Evolutionary conservation across 2,113 vertebrate genomes (phyloP).

Genomic region (Eupsittula cactorum): DNA sequence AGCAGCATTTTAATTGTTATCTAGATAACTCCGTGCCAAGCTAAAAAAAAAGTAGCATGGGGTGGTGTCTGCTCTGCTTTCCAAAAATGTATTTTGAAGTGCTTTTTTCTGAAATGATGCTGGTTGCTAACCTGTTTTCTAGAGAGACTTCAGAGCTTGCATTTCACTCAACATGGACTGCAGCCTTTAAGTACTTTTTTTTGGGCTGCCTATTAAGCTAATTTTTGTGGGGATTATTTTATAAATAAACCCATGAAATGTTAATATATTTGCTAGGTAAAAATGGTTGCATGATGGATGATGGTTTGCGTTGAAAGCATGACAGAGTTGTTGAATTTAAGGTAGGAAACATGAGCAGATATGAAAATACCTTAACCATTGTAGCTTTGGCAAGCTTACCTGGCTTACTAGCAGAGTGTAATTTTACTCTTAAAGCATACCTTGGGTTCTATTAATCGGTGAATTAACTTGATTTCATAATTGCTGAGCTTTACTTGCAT

Average conservation of each 20-base stretch:
- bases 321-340: not conserved
- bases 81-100: not conserved
- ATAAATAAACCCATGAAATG: slow-evolving; percentile 11
- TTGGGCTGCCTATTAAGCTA: not conserved
- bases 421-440: not conserved
- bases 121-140: not conserved
- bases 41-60: not conserved
- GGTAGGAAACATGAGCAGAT: not conserved
- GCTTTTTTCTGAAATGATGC: not conserved
- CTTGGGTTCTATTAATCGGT: not conserved
- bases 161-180: not conserved
- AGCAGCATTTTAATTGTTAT: not conserved
- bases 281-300: not conserved
- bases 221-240: not conserved
- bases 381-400: not conserved
- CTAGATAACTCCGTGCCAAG: not conserved
- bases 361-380: not conserved
- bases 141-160: not conserved
- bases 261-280: not conserved
- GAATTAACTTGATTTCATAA: not conserved
- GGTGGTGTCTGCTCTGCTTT: not conserved
- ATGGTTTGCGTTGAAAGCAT: not conserved
- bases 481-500: not conserved
- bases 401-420: not conserved
- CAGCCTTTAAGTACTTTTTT: not conserved